Percentiles rank a stretch among this genome's conserved stretches.
These are phyloP conservation scores for Ammodytes dubius DNA, from an alignment of 2,113 vertebrate species.

Conservation along the genomic window DNA sequence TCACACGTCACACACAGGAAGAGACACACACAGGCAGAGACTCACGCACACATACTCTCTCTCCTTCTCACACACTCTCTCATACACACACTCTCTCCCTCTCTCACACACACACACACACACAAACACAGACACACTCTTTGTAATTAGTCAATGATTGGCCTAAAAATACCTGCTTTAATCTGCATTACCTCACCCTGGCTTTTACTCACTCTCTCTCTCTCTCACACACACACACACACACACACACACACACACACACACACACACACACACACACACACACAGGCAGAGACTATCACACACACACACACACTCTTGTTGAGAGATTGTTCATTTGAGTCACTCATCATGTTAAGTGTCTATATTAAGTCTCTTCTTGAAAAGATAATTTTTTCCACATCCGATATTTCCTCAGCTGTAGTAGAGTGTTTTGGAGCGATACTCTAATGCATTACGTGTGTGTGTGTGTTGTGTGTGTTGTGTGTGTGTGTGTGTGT, in stretches of 20 bases:
- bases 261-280: too few relatives aligned
- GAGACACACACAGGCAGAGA: too few relatives aligned
- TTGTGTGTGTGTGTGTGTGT: too few relatives aligned
- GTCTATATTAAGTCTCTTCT: neutral
- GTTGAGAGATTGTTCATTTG: slow-evolving; percentile 30
- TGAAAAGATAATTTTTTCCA: neutral
- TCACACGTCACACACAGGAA: too few relatives aligned
- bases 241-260: too few relatives aligned
- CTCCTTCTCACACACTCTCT: too few relatives aligned
- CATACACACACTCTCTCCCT: too few relatives aligned
- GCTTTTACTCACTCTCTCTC: slow-evolving; percentile 12
- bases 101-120: too few relatives aligned
- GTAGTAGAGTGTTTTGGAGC: slow-evolving; percentile 33
- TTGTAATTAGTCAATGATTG: slow-evolving; percentile 67
- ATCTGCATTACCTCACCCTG: slow-evolving; percentile 48
- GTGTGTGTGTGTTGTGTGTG: neutral
- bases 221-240: too few relatives aligned
- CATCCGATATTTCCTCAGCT: slow-evolving; percentile 35
- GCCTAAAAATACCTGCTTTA: slow-evolving; percentile 58
- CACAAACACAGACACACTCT: neutral
- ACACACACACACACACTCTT: too few relatives aligned
- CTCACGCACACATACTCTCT: too few relatives aligned
- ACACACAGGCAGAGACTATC: too few relatives aligned
- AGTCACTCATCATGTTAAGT: slow-evolving; percentile 16
- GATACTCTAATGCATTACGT: slow-evolving; percentile 59